Evolutionary conservation across 64 coral and sea anemone species (phyloP).

Genomic region (Acropora tenuis): DNA sequence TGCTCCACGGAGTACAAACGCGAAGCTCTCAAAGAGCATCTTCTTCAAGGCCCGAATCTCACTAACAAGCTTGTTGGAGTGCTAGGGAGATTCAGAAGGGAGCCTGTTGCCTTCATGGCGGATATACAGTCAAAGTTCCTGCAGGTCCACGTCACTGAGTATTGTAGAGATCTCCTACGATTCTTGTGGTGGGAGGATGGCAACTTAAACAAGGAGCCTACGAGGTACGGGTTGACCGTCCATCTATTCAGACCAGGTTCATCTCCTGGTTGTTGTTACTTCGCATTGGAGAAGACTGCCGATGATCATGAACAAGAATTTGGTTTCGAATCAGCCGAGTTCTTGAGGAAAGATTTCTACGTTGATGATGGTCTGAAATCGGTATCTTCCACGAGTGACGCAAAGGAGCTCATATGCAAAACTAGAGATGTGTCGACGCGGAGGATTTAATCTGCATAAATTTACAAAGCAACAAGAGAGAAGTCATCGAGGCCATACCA

Average conservation of each 20-base stretch:
- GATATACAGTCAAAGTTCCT: slow-evolving; percentile 81
- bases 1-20: slow-evolving; percentile 10
- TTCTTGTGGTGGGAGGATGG: slow-evolving; percentile 75
- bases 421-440: background rate
- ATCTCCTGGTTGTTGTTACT: slow-evolving; percentile 70
- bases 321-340: slow-evolving; percentile 38
- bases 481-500: slow-evolving; percentile 11
- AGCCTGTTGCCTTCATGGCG: slow-evolving; percentile 9
- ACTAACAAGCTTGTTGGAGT: slow-evolving; percentile 73
- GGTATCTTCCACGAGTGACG: slow-evolving; percentile 5
- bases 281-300: slow-evolving; percentile 53
- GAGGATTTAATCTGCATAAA: slow-evolving; percentile 4
- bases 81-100: slow-evolving; percentile 65
- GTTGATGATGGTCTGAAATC: slow-evolving; percentile 71
- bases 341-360: slow-evolving; percentile 57
- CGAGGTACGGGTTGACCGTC: slow-evolving; percentile 60
- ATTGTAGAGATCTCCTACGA: slow-evolving; percentile 60
- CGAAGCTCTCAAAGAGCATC: slow-evolving; percentile 40
- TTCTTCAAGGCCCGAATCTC: slow-evolving; percentile 56
- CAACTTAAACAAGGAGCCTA: slow-evolving; percentile 33
- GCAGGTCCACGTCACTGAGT: slow-evolving; percentile 55
- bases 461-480: background rate
- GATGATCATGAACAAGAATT: slow-evolving; percentile 38
- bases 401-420: slow-evolving; percentile 46
- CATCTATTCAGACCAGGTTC: slow-evolving; percentile 71